These are phyloP conservation scores for Heliornis fulica DNA, from an alignment of 2,113 vertebrate genomes.

Conservation along the genomic window DNA sequence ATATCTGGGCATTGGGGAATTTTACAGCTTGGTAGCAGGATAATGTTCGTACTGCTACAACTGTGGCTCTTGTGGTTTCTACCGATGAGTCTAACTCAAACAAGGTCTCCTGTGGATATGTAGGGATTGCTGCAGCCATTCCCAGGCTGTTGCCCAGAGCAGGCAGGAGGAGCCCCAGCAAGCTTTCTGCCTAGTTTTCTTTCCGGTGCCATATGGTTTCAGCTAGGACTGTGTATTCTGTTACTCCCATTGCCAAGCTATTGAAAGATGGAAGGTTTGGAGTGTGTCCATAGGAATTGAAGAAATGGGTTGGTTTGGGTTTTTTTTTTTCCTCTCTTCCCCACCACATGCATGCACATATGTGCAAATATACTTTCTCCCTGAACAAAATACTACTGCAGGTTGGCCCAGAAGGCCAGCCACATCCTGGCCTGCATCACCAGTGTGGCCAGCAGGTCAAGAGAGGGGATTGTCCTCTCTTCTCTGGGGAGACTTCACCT, in stretches of 20 bases:
- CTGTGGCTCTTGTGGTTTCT: background rate
- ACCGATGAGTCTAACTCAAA: background rate
- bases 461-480: too few species aligned
- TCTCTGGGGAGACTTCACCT: too few species aligned
- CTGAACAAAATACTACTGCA: background rate
- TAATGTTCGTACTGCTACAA: rapidly evolving
- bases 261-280: background rate
- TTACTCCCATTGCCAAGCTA: background rate
- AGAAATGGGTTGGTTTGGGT: background rate
- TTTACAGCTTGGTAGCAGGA: background rate
- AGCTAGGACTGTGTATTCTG: background rate
- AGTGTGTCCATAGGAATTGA: background rate
- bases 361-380: background rate
- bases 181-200: background rate
- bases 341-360: too few species aligned
- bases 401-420: too few species aligned
- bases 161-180: background rate
- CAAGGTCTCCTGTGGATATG: background rate
- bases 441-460: too few species aligned
- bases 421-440: too few species aligned
- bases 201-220: background rate
- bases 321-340: background rate
- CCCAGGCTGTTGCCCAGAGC: background rate
- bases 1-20: background rate
- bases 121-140: background rate